Evolutionary conservation across 2,797 vertebrate species (phyloP).

Genomic region (Myotis planiceps): DNA sequence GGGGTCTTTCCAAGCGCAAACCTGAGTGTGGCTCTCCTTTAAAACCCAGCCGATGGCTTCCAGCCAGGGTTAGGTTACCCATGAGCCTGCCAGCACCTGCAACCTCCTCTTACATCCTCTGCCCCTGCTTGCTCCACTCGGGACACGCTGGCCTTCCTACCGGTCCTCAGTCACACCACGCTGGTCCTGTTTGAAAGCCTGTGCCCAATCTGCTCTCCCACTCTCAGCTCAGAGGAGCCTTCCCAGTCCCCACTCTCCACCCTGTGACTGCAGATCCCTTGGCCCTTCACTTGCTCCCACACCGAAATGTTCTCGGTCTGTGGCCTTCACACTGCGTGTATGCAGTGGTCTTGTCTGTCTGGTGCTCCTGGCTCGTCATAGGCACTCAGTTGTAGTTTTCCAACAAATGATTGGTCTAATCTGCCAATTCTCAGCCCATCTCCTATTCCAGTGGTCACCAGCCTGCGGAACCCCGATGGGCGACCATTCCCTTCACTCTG

Average conservation of each 20-base stretch:
- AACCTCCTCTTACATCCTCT: background rate
- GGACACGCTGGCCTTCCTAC: rapidly evolving
- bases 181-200: background rate
- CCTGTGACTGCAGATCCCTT: background rate
- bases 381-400: background rate
- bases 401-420: background rate
- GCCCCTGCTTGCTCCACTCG: too few relatives aligned
- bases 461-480: too few relatives aligned
- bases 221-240: background rate
- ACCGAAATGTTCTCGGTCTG: background rate
- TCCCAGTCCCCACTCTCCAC: background rate
- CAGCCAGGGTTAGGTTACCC: too few relatives aligned
- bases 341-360: background rate
- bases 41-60: background rate
- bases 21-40: background rate
- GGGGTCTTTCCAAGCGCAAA: background rate
- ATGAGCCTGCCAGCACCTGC: background rate
- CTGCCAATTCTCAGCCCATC: background rate
- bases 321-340: background rate
- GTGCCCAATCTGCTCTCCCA: background rate
- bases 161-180: rapidly evolving
- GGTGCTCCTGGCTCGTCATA: background rate
- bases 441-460: background rate
- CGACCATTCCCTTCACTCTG: background rate
- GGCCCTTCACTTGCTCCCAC: background rate